These are phyloP conservation scores for Plutomurus gul DNA, from an alignment of 1,140 invertebrate species.

Conservation along the genomic window DNA sequence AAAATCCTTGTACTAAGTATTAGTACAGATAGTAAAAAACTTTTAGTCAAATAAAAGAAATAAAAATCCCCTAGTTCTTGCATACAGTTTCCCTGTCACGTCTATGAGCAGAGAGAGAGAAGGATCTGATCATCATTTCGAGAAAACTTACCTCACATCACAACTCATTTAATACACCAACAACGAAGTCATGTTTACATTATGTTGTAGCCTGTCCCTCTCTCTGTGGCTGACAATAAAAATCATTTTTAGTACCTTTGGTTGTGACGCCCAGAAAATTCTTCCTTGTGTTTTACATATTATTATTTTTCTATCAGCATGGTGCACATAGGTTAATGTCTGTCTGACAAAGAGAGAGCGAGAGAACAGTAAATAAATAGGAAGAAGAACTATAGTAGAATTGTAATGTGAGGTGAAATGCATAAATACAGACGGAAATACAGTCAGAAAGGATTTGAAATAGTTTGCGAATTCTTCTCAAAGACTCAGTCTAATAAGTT, in stretches of 20 bases:
- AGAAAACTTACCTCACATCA: no score
- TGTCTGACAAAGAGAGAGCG: neutral
- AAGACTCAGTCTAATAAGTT: neutral
- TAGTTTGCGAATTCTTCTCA: neutral
- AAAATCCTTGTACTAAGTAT: neutral
- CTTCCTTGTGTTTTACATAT: neutral
- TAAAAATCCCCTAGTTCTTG: neutral
- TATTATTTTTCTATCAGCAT: neutral
- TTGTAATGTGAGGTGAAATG: neutral
- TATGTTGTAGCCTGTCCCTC: no score
- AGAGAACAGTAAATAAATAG: no score
- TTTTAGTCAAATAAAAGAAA: neutral
- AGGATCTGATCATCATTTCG: neutral
- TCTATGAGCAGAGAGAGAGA: neutral
- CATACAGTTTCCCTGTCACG: neutral
- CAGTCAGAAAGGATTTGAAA: neutral
- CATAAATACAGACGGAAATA: neutral
- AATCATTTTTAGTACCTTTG: conserved; percentile 27
- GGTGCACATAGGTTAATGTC: neutral
- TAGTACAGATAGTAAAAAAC: neutral
- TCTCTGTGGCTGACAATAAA: conserved; percentile 16
- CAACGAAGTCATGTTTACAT: no score
- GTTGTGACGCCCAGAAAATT: conserved; percentile 3
- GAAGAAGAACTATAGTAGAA: no score
- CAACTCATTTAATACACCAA: neutral